phyloP scores from a whole-genome alignment of 1,140 invertebrate species.

The Pogonomyrmex barbatus region DNA sequence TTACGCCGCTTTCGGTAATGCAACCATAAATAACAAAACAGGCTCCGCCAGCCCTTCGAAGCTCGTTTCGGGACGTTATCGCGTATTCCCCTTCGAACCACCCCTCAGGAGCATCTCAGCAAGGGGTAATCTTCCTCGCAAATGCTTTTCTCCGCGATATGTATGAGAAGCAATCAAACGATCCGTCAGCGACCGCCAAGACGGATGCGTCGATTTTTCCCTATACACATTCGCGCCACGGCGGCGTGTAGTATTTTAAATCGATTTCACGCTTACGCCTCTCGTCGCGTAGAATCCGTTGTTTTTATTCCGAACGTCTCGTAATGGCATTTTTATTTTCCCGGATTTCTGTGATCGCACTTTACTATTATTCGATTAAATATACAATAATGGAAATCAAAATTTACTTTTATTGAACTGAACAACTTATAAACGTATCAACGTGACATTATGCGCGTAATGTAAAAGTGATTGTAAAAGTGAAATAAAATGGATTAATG shows the following conservation, averaged over 20 bases:
- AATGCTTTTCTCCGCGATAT: slow-evolving; percentile 43
- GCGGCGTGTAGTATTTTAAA: slow-evolving; percentile 38
- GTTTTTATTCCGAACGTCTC: slow-evolving; percentile 46
- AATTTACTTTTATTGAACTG: slow-evolving; percentile 5
- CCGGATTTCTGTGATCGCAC: slow-evolving; percentile 3
- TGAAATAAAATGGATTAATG: neutral
- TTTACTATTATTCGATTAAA: neutral
- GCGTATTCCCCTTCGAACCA: slow-evolving; percentile 24
- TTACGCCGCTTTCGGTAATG: slow-evolving; percentile 73
- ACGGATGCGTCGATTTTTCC: slow-evolving; percentile 61
- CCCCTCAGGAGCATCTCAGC: slow-evolving; percentile 48
- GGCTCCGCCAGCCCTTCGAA: slow-evolving; percentile 12
- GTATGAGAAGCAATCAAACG: slow-evolving; percentile 53
- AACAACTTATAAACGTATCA: slow-evolving; percentile 2
- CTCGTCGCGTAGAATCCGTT: slow-evolving; percentile 5
- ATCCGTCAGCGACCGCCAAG: slow-evolving; percentile 52
- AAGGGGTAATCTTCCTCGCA: slow-evolving; percentile 59
- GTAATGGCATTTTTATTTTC: slow-evolving; percentile 54
- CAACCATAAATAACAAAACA: slow-evolving; percentile 77
- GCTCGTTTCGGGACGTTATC: slow-evolving; percentile 46
- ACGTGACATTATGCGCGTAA: neutral
- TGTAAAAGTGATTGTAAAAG: neutral
- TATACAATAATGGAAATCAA: neutral
- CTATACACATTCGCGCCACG: slow-evolving; percentile 18
- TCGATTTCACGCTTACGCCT: slow-evolving; percentile 56